Evolutionary conservation across 2,797 vertebrate genomes (phyloP), one percentile per base, ranked within the genome.

Genomic region (Ceryle rudis): DNA sequence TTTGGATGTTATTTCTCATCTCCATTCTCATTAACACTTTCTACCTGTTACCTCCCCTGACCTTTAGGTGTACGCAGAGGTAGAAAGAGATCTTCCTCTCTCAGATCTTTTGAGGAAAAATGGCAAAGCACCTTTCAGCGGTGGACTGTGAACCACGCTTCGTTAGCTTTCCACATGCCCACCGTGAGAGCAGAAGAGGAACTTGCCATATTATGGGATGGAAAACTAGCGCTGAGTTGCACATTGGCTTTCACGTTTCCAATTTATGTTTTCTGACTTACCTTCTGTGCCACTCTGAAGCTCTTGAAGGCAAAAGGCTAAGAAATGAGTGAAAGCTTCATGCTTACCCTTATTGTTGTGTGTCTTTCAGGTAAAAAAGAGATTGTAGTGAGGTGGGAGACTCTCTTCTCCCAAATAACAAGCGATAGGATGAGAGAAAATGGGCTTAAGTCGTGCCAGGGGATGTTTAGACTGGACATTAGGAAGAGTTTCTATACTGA

Each of bases 241-340:
- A 85, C 93, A 13, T 54, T 86, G 85, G 74, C 93, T 86, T 81
- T 95, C 92, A 92, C 75, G 51, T 91, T 77, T 94, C 94, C 84
- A 87, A 62, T 95, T 93, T 85, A 72, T 94, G 69, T 95, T 97
- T 95, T 93, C 85, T 90, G 86, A 80, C 78, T 92, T 91, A 75
- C 44, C 93, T 96, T 82, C 86, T 80, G 47, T 67, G 83, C 89
- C 85, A 82, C 64, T 88, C 82, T 89, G 93, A 85, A 96, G 81
- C 84, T 95, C 91, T 75, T 94, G 89, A 95, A 96, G 91, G 85
- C 89, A 93, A 94, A 95, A 86, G 85, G 54, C 69, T 95, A 66
- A 62, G 69, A 90, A 90, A 44, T 57, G 92, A 89, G 73, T 91
- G 72, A 66, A 78, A 87, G 91, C 75, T 88, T 86, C 80, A 78